Base-by-base conservation (phyloP, 2,797 vertebrate genomes). In the Galagoides demidoff region DNA sequence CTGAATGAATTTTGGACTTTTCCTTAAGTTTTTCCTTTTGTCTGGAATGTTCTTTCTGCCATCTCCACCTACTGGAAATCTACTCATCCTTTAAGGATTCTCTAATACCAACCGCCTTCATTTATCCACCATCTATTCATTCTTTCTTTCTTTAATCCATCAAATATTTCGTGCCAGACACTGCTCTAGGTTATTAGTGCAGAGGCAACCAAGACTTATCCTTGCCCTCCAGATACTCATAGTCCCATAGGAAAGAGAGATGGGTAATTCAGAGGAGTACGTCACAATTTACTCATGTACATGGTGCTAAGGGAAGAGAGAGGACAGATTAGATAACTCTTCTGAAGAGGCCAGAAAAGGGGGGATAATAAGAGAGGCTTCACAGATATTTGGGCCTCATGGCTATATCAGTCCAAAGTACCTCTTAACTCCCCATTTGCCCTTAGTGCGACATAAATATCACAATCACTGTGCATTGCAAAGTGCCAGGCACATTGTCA, bases 381-480 rank as follows among this genome's bases (percentile, higher is more conserved):
- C 25, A 23, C 66, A 76, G 68, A 89, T 16, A 13, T 63, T 86
- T 77, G 79, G 79, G 31, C 22, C 71, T 20, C 16, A 31, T 22
- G 29, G n/a, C 74, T 93, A 0, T 86, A 34, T 84, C 25, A 70
- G 45, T 87, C 61, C 86, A 63, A 90, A 71, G 49, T 86, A 78
- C 37, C 43, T 95, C 20, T 66, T 84, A 52, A 23, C 52, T 83
- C n/a, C 63, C 34, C 59, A 81, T 76, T 95, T 92, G 77, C 64
- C 52, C 34, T 81, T 63, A 34, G 49, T 76, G 31, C 55, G 57
- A 79, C 8, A 25, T 77, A 85, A 43, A 83, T 22, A 85, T 68
- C 57, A 27, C 31, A 82, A 66, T 29, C n/a, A 63, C n/a, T 59
- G 16, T 68, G 78, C 55, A 79, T 68, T 66, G 14, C 27, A 64